A percentile compares a stretch with the other conserved stretches of the same genome.
phyloP scores from a whole-genome alignment of 2,113 vertebrate genomes.

The Haemorhous mexicanus region DNA sequence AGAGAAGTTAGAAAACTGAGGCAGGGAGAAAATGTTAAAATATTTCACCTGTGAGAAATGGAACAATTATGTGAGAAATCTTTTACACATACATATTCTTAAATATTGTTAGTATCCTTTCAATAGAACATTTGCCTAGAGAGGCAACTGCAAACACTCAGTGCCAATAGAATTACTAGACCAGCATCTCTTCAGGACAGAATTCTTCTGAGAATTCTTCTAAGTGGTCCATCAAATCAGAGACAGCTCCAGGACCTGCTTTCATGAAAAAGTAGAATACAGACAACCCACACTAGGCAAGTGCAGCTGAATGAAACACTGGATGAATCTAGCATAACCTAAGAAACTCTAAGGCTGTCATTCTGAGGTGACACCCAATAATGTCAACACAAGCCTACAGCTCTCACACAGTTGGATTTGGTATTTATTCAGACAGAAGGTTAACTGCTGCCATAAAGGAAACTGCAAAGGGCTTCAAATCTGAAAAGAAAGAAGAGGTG shows the following conservation, averaged over 20 bases:
- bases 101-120: background rate
- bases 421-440: background rate
- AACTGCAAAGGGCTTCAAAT: background rate
- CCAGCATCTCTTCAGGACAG: background rate
- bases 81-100: background rate
- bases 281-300: background rate
- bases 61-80: background rate
- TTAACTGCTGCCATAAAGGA: background rate
- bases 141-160: background rate
- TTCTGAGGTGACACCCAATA: background rate
- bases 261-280: background rate
- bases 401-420: background rate
- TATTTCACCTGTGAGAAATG: background rate
- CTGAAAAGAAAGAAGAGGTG: background rate
- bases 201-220: background rate
- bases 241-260: fast-evolving
- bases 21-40: background rate
- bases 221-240: background rate
- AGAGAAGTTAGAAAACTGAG: background rate
- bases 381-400: background rate
- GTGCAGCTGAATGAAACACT: background rate
- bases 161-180: background rate
- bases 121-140: background rate
- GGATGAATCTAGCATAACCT: background rate
- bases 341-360: background rate